Percentiles rank a stretch among this genome's conserved stretches.
Evolutionary conservation across 2,113 vertebrate genomes (phyloP).

Genomic region (Marcusenius ussheri): DNA sequence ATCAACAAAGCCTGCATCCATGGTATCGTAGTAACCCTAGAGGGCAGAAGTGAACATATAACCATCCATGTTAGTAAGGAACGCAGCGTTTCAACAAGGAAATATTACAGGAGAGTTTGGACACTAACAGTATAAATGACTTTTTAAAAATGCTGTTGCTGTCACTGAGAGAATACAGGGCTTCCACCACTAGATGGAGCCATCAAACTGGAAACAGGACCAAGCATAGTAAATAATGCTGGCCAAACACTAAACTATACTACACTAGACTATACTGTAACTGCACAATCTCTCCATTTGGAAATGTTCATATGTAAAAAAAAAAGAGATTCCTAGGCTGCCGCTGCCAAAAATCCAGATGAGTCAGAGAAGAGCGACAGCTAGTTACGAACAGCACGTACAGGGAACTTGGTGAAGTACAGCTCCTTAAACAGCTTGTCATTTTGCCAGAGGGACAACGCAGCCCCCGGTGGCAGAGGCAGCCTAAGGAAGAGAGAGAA

Average conservation of each 20-base stretch:
- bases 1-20: conserved; percentile 90
- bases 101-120: not conserved
- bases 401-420: conserved; percentile 89
- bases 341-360: not conserved
- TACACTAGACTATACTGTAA: not conserved
- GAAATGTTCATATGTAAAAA: not conserved
- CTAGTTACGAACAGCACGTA: conserved; percentile 57
- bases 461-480: conserved; percentile 85
- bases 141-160: not conserved
- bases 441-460: conserved; percentile 88
- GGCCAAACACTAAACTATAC: not conserved
- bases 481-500: conserved; percentile 57
- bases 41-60: conserved; percentile 16
- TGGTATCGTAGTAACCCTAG: conserved; percentile 93
- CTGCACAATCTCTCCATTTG: not conserved
- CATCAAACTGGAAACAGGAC: conserved; percentile 21
- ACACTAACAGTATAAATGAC: not conserved
- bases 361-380: not conserved
- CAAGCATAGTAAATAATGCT: not conserved
- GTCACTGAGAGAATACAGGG: not conserved
- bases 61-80: not conserved
- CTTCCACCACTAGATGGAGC: conserved; percentile 42
- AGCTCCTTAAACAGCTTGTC: conserved; percentile 70
- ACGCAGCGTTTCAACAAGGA: not conserved
- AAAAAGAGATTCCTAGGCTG: not conserved